Evolutionary conservation across 2,797 vertebrate genomes (phyloP).

Genomic region (Phataginus tetradactyla): DNA sequence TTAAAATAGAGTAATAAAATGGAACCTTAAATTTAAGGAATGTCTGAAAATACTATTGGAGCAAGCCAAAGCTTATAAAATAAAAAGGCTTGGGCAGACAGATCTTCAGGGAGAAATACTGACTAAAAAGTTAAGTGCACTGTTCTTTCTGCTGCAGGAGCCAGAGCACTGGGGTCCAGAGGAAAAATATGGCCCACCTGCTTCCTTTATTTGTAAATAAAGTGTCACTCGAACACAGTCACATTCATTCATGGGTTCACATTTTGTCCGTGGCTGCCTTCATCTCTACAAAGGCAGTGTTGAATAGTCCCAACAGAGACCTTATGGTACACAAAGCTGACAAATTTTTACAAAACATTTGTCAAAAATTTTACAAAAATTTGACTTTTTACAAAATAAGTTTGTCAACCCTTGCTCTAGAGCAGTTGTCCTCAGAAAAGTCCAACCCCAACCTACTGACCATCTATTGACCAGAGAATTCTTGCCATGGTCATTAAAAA

Average conservation of each 20-base stretch:
- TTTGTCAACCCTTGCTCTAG: not conserved
- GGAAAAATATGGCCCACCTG: not conserved
- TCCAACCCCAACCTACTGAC: not conserved
- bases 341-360: not conserved
- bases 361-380: no score
- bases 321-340: not conserved
- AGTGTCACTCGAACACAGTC: not conserved
- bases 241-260: not conserved
- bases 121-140: not conserved
- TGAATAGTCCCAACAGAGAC: not conserved
- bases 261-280: not conserved
- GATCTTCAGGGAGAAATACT: not conserved
- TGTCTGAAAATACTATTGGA: constrained; percentile 47
- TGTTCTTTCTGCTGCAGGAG: not conserved
- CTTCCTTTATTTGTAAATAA: not conserved
- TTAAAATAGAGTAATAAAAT: constrained; percentile 53
- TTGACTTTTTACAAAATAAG: not conserved
- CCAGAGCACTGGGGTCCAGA: not conserved
- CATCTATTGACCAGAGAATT: not conserved
- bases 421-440: not conserved
- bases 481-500: not conserved
- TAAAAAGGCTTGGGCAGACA: not conserved
- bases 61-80: constrained; percentile 35
- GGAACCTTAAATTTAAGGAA: constrained; percentile 51
- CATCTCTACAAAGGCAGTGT: not conserved